Base-by-base conservation (phyloP, 1,140 invertebrate species). In the Zeugodacus cucurbitae region DNA sequence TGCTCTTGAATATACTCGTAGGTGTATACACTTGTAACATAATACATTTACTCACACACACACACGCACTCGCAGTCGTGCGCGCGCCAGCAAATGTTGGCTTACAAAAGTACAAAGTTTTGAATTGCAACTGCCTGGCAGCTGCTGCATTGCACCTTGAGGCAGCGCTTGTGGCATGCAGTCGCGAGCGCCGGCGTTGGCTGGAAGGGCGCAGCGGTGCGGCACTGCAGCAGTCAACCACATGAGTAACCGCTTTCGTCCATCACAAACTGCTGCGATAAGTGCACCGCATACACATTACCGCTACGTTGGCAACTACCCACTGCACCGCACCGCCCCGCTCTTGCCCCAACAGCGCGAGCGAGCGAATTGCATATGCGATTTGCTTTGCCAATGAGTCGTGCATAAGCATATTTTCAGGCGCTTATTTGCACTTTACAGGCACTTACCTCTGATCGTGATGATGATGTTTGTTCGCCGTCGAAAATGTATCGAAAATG, bases 401-500 rank as follows among this genome's bases (percentile, higher is more conserved):
- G 32, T 34, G 17, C 67, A 74, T 20, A 82, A 82, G 41, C 74
- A 82, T 48, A 22, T 34, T 34, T 70, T 70, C 29, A 26, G 58
- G 58, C 58, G 26, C 58, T 62, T 34, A 34, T 70, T 54, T 20
- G 1, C 74, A 48, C n/a, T 82, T 82, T n/a, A n/a, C n/a, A 17
- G 48, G 34, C 74, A 82, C 74, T 88, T 90, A 95, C 95, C 94
- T 95, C 90, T 95, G 95, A 94, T 94, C 93, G 87, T 94, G 92
- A 86, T 96, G 95, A 89, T 95, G 95, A 91, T 96, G 96, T 88
- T 96, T 96, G 92, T 96, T 95, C 64, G 95, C 94, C 59, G 95
- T 95, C 22, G 95, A 96, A 89, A 96, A 95, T 0, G 95, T 94
- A 90, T 96, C 96, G 90, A 96, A 96, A 88, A 96, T 96, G 89